Conservation (phyloP, 2,888 invertebrate species). For the Tanypteryx hageni region DNA sequence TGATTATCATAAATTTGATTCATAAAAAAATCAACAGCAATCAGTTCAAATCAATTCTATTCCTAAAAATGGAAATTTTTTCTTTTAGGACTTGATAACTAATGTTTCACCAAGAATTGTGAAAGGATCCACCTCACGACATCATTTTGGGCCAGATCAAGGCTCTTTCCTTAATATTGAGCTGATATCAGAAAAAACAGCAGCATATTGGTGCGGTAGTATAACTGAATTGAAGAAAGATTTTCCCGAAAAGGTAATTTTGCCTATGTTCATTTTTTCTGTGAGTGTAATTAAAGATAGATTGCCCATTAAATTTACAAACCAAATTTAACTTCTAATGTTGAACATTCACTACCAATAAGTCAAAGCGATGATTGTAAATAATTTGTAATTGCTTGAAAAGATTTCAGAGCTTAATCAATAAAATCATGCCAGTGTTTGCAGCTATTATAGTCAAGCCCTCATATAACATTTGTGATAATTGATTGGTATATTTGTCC, state of each 20-base stretch:
- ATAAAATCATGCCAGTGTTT: no score
- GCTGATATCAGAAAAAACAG: slow-evolving; percentile 97
- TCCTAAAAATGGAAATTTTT: not conserved
- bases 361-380: not conserved
- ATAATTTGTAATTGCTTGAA: not conserved
- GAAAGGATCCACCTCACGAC: slow-evolving; percentile 93
- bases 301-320: not conserved
- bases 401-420: no score
- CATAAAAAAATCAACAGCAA: no score
- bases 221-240: slow-evolving; percentile 93
- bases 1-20: no score
- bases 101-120: slow-evolving; percentile 98
- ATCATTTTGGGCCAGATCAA: slow-evolving; percentile 96
- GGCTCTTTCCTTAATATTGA: slow-evolving; percentile 98
- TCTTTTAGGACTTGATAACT: slow-evolving; percentile 90
- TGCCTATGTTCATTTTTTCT: no score
- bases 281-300: no score
- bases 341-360: not conserved
- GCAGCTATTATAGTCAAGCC: no score
- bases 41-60: no score
- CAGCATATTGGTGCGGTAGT: slow-evolving; percentile 94
- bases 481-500: no score
- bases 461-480: no score
- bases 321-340: slow-evolving; percentile 19
- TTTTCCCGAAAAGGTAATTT: slow-evolving; percentile 88